Evolutionary conservation across 2,888 invertebrate genomes (phyloP), one percentile per base, ranked within the genome.

Genomic region (Ochropleura leucogaster): DNA sequence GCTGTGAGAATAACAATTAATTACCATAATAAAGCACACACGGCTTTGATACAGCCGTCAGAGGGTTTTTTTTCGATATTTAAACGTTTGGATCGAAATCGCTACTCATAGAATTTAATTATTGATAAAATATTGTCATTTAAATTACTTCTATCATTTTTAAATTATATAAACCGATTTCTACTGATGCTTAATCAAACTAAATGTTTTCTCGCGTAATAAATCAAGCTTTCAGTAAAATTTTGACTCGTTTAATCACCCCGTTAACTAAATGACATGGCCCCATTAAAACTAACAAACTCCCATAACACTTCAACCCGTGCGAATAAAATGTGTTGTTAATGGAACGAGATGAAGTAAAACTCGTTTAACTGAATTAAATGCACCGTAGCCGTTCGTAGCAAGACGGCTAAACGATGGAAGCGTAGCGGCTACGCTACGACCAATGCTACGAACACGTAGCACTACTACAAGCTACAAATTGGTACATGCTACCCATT

Each of bases 391-490:
- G 69, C 78, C 68, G 49, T 73, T 68, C 57, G 82, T 83, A 79
- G 78, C 72, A 72, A 78, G 82, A 70, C 67, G 51, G 18, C 66
- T 83, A 74, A 59, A 68, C 55, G 74, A 59, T 68, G 68, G 66
- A 65, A 74, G 57, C 72, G 79, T 72, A 83, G 82, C 82, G 60
- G 72, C 67, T 42, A 62, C 69, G 80, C 81, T 71, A 60, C 74
- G 69, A 66, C 40, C 71, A 72, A 4, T 76, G 79, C 86, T 87
- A 87, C 87, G 79, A 82, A 74, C 80, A 76, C 87, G 86, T 85
- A 87, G 86, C 85, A 84, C 68, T 71, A 79, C 83, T 88, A 90
- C 87, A 86, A 84, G 84, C 81, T 88, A 90, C 88, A 88, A 87
- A 87, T 87, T 88, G 86, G 75, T 86, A 87, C 87, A 88, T 68